phyloP scores from a whole-genome alignment of 1,140 invertebrate genomes.

The Aculops lycopersici region DNA sequence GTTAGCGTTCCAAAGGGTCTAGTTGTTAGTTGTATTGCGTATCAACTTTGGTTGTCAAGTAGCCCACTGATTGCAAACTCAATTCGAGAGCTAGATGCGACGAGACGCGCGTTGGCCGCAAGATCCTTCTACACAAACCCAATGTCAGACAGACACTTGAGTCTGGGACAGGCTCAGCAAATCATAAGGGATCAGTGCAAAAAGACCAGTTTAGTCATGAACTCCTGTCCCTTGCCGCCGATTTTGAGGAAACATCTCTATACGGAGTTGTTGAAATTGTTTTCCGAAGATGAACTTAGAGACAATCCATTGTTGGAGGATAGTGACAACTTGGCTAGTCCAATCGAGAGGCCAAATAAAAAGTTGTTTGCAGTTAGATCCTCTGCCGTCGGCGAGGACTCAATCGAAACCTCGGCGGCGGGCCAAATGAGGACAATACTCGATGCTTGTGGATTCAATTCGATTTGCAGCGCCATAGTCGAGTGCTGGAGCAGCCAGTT shows the following conservation, averaged over 20 bases:
- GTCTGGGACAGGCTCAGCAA: too few species aligned
- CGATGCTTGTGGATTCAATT: slow-evolving; percentile 18
- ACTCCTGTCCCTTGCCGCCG: neutral
- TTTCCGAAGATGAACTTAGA: neutral
- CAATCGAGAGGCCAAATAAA: too few species aligned
- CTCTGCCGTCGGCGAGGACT: slow-evolving; percentile 36
- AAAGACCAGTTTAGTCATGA: neutral
- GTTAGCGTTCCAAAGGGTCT: neutral
- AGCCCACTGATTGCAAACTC: too few species aligned
- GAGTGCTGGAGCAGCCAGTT: slow-evolving; percentile 48
- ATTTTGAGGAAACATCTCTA: neutral
- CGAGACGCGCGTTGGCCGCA: too few species aligned
- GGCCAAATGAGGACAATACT: slow-evolving; percentile 47
- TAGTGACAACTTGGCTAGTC: too few species aligned
- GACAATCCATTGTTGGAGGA: neutral
- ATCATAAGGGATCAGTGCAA: neutral
- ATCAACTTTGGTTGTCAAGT: too few species aligned
- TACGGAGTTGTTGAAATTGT: neutral
- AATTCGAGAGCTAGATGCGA: too few species aligned
- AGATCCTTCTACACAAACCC: too few species aligned
- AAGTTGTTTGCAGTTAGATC: slow-evolving; percentile 24
- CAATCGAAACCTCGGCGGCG: slow-evolving; percentile 35
- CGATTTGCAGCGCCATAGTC: slow-evolving; percentile 24
- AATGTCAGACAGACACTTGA: too few species aligned
- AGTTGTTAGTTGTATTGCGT: neutral